phyloP scores from a whole-genome alignment of 2,113 vertebrate genomes.

The Hippotragus niger region DNA sequence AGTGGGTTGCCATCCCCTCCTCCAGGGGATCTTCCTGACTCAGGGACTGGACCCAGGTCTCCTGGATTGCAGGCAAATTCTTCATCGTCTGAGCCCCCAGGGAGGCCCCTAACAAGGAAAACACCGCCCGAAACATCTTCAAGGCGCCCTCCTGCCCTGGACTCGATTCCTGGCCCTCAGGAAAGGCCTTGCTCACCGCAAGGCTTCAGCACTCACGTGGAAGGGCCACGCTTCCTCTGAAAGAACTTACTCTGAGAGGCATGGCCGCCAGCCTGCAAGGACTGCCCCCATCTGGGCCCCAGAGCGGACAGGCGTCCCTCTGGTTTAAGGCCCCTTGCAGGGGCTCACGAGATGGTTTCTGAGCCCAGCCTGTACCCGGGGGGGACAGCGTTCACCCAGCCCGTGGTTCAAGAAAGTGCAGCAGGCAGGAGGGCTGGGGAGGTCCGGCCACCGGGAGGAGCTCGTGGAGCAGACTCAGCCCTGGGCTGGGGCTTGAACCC shows the following conservation, averaged over 20 bases:
- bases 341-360: background rate
- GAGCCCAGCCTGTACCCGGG: background rate
- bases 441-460: background rate
- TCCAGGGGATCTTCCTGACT: background rate
- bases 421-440: background rate
- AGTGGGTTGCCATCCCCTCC: background rate
- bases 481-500: background rate
- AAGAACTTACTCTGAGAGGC: background rate
- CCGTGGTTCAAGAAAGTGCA: background rate
- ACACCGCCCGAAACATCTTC: background rate
- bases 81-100: background rate
- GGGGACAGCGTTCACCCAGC: background rate
- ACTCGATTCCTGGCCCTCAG: fast-evolving
- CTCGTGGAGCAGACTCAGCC: fast-evolving
- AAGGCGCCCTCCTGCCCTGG: background rate
- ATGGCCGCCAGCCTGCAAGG: fast-evolving
- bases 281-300: background rate
- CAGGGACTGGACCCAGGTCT: background rate
- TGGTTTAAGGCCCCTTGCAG: background rate
- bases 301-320: fast-evolving
- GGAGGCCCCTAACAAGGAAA: background rate
- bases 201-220: background rate
- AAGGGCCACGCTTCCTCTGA: fast-evolving
- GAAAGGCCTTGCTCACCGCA: background rate
- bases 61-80: background rate